A percentile compares a stretch with the other conserved stretches of the same genome.
Conservation (phyloP, 1,140 invertebrate genomes). For the Camponotus floridanus region DNA sequence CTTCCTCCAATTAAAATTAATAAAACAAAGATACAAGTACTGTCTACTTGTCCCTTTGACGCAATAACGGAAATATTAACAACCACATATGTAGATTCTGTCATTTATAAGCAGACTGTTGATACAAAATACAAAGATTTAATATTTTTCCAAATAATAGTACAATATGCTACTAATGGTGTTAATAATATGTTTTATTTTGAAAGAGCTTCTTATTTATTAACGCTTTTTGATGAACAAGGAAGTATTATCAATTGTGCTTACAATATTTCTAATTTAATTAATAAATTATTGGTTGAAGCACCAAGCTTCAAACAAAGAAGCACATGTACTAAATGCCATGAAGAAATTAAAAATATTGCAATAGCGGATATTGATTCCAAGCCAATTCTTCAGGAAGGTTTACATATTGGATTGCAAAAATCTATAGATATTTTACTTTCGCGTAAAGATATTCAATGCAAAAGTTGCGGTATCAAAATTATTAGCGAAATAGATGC, state of each 20-base stretch:
- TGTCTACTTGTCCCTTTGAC: neutral
- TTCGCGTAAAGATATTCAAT: neutral
- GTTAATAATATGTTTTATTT: neutral
- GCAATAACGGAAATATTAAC: neutral
- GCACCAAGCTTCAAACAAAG: constrained; percentile 6
- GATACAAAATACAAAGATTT: constrained; percentile 16
- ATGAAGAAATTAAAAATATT: constrained; percentile 1
- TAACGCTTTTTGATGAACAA: neutral
- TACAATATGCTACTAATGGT: constrained; percentile 1
- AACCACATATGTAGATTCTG: neutral
- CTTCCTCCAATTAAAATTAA: constrained; percentile 14
- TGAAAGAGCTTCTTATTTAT: neutral
- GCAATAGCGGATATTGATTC: neutral
- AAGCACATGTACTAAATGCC: neutral
- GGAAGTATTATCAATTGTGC: neutral
- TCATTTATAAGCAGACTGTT: neutral
- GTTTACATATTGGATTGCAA: neutral
- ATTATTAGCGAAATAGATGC: too few species aligned
- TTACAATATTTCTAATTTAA: neutral
- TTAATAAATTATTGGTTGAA: neutral
- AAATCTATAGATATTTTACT: neutral
- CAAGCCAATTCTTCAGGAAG: neutral
- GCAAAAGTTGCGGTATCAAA: neutral
- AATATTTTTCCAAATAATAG: constrained; percentile 9
- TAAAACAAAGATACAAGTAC: neutral